These are phyloP conservation scores for Anoura caudifer DNA, from an alignment of 2,113 vertebrate species.

Conservation along the genomic window DNA sequence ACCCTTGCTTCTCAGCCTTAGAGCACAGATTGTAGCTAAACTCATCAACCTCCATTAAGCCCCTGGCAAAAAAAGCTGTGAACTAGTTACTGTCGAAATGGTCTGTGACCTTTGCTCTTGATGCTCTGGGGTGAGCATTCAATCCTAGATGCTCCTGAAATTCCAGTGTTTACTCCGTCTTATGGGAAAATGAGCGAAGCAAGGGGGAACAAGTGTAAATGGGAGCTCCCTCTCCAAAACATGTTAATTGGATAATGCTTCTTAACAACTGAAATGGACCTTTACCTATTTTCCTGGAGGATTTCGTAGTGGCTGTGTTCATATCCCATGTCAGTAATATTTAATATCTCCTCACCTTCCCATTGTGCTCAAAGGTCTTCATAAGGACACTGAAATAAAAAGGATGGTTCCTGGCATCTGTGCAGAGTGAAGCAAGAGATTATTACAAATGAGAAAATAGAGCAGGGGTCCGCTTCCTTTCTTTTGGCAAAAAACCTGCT, in stretches of 20 bases:
- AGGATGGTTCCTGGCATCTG: conserved; percentile 42
- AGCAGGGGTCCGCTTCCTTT: conserved; percentile 48
- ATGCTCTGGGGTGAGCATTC: background rate
- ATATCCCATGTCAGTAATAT: background rate
- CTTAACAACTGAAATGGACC: background rate
- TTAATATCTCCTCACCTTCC: background rate
- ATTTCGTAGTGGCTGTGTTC: background rate
- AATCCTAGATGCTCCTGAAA: background rate
- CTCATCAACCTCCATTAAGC: background rate
- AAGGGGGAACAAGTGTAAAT: background rate
- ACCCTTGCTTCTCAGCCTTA: background rate
- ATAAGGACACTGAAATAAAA: conserved; percentile 19
- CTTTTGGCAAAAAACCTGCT: conserved; percentile 74
- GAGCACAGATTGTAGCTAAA: conserved; percentile 21
- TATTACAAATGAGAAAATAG: conserved; percentile 50
- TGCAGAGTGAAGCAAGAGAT: background rate
- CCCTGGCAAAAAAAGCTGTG: conserved; percentile 2
- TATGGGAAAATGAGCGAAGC: background rate
- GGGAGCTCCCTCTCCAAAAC: background rate
- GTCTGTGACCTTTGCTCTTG: background rate
- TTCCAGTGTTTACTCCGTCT: background rate
- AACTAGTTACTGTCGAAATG: conserved; percentile 7
- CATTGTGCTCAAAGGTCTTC: background rate
- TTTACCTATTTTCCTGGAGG: background rate
- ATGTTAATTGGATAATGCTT: background rate